Evolutionary conservation across 2,113 vertebrate species (phyloP).

Genomic region (Bos javanicus): DNA sequence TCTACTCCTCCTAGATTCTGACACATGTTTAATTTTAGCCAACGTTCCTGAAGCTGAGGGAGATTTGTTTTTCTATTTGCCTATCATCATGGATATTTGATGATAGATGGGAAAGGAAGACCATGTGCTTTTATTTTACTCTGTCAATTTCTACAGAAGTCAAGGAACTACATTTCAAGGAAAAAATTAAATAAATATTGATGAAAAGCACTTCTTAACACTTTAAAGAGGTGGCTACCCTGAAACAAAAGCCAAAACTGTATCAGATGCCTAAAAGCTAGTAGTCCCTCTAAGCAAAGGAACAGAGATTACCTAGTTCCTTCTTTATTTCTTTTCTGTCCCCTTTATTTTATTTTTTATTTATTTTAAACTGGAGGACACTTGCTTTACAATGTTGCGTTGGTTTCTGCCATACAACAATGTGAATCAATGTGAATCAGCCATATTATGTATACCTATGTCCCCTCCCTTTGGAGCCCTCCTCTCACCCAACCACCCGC

Average conservation of each 20-base stretch:
- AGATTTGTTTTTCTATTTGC: not conserved
- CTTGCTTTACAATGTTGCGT: not conserved
- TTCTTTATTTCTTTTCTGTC: not conserved
- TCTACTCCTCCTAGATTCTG: not conserved
- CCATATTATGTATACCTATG: not conserved
- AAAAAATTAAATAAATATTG: not conserved
- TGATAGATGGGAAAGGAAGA: not conserved
- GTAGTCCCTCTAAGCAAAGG: not conserved
- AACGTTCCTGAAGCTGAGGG: not conserved
- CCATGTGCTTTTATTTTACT: not conserved
- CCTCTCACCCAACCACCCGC: not conserved
- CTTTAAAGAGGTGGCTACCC: not conserved
- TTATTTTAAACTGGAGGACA: not conserved
- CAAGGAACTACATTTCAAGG: not conserved
- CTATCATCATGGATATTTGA: not conserved
- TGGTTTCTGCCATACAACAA: not conserved
- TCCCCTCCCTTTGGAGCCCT: not conserved
- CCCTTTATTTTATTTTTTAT: not conserved
- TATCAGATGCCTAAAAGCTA: not conserved
- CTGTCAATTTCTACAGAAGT: not conserved
- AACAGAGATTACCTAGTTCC: not conserved
- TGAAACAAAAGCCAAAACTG: slow-evolving; percentile 1
- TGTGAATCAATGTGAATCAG: not conserved
- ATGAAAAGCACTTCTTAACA: not conserved
- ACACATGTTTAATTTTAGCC: not conserved